Base-by-base conservation (phyloP, 1,140 invertebrate species). In the Megalopta genalis region DNA sequence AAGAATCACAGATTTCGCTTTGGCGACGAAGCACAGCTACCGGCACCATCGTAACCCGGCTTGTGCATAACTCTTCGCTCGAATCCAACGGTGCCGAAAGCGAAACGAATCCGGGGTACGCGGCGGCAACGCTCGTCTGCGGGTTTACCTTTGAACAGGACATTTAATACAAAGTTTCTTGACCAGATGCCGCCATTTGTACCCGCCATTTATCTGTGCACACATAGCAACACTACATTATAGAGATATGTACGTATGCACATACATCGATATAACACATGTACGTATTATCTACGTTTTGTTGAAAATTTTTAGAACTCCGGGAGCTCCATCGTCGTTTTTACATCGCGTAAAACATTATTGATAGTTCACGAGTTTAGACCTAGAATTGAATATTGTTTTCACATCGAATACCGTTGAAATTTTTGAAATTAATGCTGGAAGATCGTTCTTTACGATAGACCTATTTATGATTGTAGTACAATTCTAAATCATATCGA, bases 21-120 rank as follows among this genome's bases (percentile, higher is more conserved):
- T 86, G 88, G 85, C 86, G 84, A 83, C 75, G 72, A 80, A 83
- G 73, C 83, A 87, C 85, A 83, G 82, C 67, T 87, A 89, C 89
- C 88, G 86, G 86, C 85, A 86, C 81, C 88, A 88, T 89, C 81
- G 87, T 86, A 85, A 75, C 84, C 21, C 62, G 60, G 42, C 65
- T 70, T 27, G 37, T 60, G 67, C 37, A 70, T 66, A 39, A 25
- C 27, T 60, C 39, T 21, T 14, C 52, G 59, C 52, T 59, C n/a
- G 6, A 65, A 79, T 65, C 42, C 16, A 66, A 27, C 42, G 16
- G 42, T 74, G 52, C 18, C 59, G 67, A 72, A 74, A 67, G 70
- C 63, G 63, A 79, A 79, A 74, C 27, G 69, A 78, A 59, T 57
- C 32, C 76, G 6, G n/a, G 23, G 18, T 72, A 72, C 52, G 63